A percentile compares a stretch with the other conserved stretches of the same genome.
Conservation (phyloP, 2,888 invertebrate genomes). For the Ptychoptera albimana region DNA sequence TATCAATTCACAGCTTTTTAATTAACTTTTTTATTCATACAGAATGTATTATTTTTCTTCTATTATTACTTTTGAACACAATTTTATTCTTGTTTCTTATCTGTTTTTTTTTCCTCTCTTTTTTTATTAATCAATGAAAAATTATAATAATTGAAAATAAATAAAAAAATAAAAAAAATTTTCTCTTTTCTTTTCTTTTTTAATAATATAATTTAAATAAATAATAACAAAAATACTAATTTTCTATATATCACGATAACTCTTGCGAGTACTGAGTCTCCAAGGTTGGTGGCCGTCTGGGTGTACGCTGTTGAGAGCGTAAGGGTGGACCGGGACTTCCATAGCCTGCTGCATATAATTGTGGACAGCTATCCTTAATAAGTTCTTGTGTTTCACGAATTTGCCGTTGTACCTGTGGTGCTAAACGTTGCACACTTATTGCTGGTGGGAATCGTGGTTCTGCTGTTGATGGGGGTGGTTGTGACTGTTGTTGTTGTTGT, state of each 20-base stretch:
- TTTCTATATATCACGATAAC: constrained; percentile 34
- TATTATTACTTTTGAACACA: too few species aligned
- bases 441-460: constrained; percentile 31
- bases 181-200: not conserved
- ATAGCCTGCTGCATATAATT: constrained; percentile 29
- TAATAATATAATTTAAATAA: constrained; percentile 1
- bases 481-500: constrained; percentile 13
- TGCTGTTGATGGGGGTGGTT: constrained; percentile 9
- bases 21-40: too few species aligned
- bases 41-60: too few species aligned
- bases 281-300: constrained; percentile 32
- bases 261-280: constrained; percentile 34
- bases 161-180: too few species aligned
- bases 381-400: constrained; percentile 32
- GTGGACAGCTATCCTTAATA: constrained; percentile 32
- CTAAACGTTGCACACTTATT: constrained; percentile 31
- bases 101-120: too few species aligned
- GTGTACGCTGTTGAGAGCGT: constrained; percentile 26
- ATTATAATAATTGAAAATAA: too few species aligned
- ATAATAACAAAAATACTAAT: constrained; percentile 16
- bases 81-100: too few species aligned
- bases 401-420: constrained; percentile 31
- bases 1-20: too few species aligned
- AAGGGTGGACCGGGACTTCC: constrained; percentile 31
- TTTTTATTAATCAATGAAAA: too few species aligned